Percentiles rank a stretch among this genome's conserved stretches.
These are phyloP conservation scores for Holothuria glaberrima DNA, from an alignment of 35 echinoderm and acorn worm species.

Conservation along the genomic window DNA sequence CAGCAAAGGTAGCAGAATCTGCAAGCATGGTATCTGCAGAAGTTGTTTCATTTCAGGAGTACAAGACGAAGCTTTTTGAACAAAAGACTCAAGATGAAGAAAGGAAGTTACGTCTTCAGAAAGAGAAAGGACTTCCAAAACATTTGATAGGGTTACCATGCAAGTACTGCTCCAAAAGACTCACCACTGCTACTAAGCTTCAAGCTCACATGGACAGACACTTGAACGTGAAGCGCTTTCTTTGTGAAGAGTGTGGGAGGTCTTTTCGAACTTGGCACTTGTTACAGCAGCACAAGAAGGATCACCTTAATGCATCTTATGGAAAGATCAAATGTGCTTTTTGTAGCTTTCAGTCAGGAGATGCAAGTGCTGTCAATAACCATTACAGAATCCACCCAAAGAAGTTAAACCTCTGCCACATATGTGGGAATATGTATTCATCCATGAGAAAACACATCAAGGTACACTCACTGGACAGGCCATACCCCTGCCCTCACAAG, in stretches of 20 bases:
- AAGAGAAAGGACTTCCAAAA: not conserved
- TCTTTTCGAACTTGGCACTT: slow-evolving; percentile 76
- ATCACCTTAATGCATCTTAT: slow-evolving; percentile 49
- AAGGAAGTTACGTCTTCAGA: not conserved
- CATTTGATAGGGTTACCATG: not conserved
- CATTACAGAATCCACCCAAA: slow-evolving; percentile 80
- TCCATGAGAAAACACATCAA: slow-evolving; percentile 80
- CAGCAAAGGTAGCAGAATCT: not conserved
- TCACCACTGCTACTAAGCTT: slow-evolving; percentile 20
- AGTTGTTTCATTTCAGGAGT: slow-evolving; percentile 25
- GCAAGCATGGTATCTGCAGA: not conserved
- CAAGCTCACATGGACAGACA: slow-evolving; percentile 72
- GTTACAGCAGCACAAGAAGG: slow-evolving; percentile 71
- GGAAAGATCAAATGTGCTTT: slow-evolving; percentile 79
- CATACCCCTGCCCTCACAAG: slow-evolving; percentile 74
- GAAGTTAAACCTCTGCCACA: slow-evolving; percentile 78
- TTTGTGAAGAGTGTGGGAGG: slow-evolving; percentile 94
- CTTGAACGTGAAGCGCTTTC: slow-evolving; percentile 72
- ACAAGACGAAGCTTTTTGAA: slow-evolving; percentile 13
- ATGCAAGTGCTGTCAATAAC: slow-evolving; percentile 64
- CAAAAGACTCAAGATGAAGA: slow-evolving; percentile 19
- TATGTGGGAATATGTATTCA: slow-evolving; percentile 85
- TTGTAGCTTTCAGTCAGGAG: slow-evolving; percentile 81
- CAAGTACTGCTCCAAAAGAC: slow-evolving; percentile 4
- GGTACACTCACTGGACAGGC: slow-evolving; percentile 80